Base-by-base conservation (phyloP, 2,888 invertebrate genomes). In the Oscheius onirici region DNA sequence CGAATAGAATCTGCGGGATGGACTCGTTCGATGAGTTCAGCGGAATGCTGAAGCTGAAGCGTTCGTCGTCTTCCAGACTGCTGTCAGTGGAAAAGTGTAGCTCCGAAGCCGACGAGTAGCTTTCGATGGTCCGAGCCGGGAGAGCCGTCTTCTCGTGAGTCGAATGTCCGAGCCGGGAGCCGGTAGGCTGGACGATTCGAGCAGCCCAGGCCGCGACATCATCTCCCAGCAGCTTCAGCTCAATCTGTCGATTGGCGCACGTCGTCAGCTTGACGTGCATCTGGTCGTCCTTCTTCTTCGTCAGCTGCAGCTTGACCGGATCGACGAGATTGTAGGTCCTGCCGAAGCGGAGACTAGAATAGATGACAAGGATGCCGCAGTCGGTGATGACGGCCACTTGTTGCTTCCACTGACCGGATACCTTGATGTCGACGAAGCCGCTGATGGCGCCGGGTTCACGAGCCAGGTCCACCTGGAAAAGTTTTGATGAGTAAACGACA, bases 321-420 rank as follows among this genome's bases (percentile, higher is more conserved):
- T 40, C 41, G 41, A 58, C 13, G 20, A 58, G 41, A 11, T 58
- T 58, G 22, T 58, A 58, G 10, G 58, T 58, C 20, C 41, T 58
- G 40, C 58, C 58, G 15, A 17, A 8, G 11, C 22, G 15, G n/a
- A 15, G 15, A 17, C 41, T 41, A 11, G 15, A 15, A 20, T 58
- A 58, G 20, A 58, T 22, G n/a, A 58, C 58, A 17, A 58, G 58
- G 20, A 58, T 41, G 15, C 58, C 58, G 20, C 58, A 17, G 41
- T 22, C 43, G 1, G 58, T 58, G 41, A 58, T 41, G 40, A 58
- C 40, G 11, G 58, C 58, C 58, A 28, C 17, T 17, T 41, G 58
- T n/a, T 41, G 20, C 2, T 2, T 8, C 58, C 58, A 58, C 17
- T 40, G 20, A 11, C 55, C 55, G 8, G 34, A 34, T 8, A 6